Conservation (phyloP, 53 echinoderm and acorn worm genomes). For the Paelopatides confundens region DNA sequence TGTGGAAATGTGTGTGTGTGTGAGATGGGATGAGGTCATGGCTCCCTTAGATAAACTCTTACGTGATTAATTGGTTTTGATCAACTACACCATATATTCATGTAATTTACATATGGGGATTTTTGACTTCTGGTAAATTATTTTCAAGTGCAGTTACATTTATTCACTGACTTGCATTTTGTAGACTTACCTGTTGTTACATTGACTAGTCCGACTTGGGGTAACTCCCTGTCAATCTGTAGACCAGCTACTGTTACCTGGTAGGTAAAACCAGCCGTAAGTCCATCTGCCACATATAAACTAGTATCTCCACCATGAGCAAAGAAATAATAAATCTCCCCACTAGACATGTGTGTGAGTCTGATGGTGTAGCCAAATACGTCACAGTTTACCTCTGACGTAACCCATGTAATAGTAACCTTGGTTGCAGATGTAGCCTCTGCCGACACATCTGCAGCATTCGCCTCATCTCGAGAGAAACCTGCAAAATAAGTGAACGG, state of each 20-base stretch:
- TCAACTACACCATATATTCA: too few species aligned
- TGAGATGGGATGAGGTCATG: too few species aligned
- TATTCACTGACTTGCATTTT: too few species aligned
- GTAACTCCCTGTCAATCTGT: constrained; percentile 33
- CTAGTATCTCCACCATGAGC: constrained; percentile 12
- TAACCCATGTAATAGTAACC: constrained; percentile 59
- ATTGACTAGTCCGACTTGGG: constrained; percentile 37
- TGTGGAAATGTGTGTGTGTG: too few species aligned
- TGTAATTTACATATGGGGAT: too few species aligned
- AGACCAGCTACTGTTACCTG: constrained; percentile 23
- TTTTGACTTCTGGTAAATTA: too few species aligned
- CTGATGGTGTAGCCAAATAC: constrained; percentile 56
- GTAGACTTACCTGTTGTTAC: constrained; percentile 50
- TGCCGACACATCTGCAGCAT: constrained; percentile 46
- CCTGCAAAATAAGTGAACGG: not conserved
- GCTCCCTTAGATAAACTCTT: too few species aligned
- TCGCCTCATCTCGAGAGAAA: constrained; percentile 22
- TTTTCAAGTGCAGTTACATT: too few species aligned
- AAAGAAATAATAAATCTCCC: not conserved
- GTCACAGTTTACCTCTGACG: constrained; percentile 67
- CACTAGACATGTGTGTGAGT: not conserved
- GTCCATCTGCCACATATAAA: not conserved
- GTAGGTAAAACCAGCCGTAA: not conserved
- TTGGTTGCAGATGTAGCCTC: constrained; percentile 19
- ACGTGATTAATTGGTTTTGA: too few species aligned